Conservation (phyloP, 2,888 invertebrate genomes). For the Scelioninae gen. 1 region DNA sequence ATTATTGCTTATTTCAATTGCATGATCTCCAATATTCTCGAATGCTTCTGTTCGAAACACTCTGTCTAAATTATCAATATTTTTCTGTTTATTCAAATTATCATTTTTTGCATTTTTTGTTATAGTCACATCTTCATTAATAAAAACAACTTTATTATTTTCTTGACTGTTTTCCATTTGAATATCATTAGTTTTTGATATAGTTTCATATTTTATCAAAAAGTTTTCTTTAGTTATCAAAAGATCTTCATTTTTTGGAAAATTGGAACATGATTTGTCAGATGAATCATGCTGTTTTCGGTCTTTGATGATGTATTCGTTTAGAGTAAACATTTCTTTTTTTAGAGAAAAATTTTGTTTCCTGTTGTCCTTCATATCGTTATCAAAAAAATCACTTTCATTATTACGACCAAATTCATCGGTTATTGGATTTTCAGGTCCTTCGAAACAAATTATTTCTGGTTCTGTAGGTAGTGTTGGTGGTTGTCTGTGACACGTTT, state of each 20-base stretch:
- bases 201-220: constrained; percentile 76
- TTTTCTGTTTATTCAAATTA: constrained; percentile 76
- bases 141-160: constrained; percentile 77
- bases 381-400: constrained; percentile 72
- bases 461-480: constrained; percentile 81
- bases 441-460: constrained; percentile 82
- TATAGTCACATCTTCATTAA: constrained; percentile 80
- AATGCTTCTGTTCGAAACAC: constrained; percentile 77
- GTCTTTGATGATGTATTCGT: constrained; percentile 71
- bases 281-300: constrained; percentile 69
- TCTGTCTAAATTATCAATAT: constrained; percentile 80
- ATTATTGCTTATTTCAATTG: constrained; percentile 76
- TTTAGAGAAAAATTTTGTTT: constrained; percentile 71
- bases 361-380: constrained; percentile 70
- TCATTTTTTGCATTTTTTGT: constrained; percentile 79
- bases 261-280: constrained; percentile 73
- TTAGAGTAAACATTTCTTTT: constrained; percentile 70
- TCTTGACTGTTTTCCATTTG: constrained; percentile 76
- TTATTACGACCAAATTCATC: constrained; percentile 75
- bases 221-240: constrained; percentile 80
- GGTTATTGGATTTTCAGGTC: constrained; percentile 78
- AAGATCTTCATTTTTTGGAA: constrained; percentile 77
- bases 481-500: constrained; percentile 81
- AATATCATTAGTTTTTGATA: constrained; percentile 71
- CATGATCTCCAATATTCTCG: constrained; percentile 77